These are phyloP conservation scores for Drosophila limbata DNA, from an alignment of 2,888 invertebrate genomes.

Conservation along the genomic window DNA sequence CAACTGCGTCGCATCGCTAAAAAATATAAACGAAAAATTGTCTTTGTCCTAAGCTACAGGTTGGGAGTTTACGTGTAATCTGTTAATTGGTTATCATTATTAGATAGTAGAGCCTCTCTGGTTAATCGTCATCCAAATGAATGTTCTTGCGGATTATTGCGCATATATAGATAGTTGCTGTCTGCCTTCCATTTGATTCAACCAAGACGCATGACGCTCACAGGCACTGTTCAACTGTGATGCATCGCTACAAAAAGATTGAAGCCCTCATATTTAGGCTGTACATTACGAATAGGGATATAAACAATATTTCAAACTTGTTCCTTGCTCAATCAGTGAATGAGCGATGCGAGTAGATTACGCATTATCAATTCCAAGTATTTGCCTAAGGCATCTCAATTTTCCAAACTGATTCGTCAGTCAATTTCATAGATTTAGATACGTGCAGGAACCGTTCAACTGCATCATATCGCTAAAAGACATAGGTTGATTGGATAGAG, in stretches of 20 bases:
- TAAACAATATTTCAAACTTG: constrained; percentile 60
- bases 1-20: constrained; percentile 63
- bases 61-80: constrained; percentile 37
- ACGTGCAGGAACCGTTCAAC: constrained; percentile 60
- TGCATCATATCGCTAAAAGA: constrained; percentile 59
- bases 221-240: constrained; percentile 80
- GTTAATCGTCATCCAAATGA: constrained; percentile 24
- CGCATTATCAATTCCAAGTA: constrained; percentile 24
- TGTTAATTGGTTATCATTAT: background rate
- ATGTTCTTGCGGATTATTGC: constrained; percentile 4
- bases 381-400: constrained; percentile 27
- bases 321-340: constrained; percentile 44
- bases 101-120: constrained; percentile 10
- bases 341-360: constrained; percentile 25
- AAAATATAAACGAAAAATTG: constrained; percentile 61
- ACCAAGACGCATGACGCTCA: constrained; percentile 45
- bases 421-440: constrained; percentile 41
- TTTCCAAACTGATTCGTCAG: constrained; percentile 25
- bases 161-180: background rate
- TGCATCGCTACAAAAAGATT: constrained; percentile 69
- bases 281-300: constrained; percentile 27
- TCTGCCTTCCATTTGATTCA: constrained; percentile 22
- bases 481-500: constrained; percentile 21
- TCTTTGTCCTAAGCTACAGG: constrained; percentile 52
- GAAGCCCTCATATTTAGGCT: constrained; percentile 54